Evolutionary conservation across 2,797 vertebrate species (phyloP).

Genomic region (Poeciliopsis presidionis): DNA sequence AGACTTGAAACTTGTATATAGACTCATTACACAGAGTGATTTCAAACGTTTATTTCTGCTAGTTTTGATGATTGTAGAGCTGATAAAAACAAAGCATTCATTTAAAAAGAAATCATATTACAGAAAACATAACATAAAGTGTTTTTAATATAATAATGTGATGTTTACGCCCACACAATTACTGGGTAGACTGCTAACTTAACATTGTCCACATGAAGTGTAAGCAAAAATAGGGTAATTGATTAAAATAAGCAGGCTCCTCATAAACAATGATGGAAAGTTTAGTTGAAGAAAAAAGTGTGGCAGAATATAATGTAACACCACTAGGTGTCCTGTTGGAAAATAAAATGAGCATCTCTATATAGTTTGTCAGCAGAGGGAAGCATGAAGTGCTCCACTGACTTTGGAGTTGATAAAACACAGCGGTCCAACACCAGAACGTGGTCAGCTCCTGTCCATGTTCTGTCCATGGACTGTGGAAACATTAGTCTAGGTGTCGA

Average conservation of each 20-base stretch:
- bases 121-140: not conserved
- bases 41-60: not conserved
- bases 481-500: not conserved
- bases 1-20: not conserved
- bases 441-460: too few species aligned
- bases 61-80: not conserved
- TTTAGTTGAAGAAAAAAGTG: not conserved
- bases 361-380: not conserved
- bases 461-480: not conserved
- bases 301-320: not conserved
- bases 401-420: not conserved
- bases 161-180: not conserved
- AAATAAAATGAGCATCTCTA: not conserved
- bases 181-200: not conserved
- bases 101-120: not conserved
- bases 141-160: not conserved
- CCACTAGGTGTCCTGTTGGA: not conserved
- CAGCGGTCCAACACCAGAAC: not conserved
- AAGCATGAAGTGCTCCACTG: not conserved
- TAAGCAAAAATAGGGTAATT: not conserved
- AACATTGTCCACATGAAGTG: not conserved
- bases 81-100: not conserved
- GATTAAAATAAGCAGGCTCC: not conserved
- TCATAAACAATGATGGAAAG: not conserved
- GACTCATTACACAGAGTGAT: not conserved